Evolutionary conservation across 2,797 vertebrate species (phyloP).

Genomic region (Pantherophis vulpinus): DNA sequence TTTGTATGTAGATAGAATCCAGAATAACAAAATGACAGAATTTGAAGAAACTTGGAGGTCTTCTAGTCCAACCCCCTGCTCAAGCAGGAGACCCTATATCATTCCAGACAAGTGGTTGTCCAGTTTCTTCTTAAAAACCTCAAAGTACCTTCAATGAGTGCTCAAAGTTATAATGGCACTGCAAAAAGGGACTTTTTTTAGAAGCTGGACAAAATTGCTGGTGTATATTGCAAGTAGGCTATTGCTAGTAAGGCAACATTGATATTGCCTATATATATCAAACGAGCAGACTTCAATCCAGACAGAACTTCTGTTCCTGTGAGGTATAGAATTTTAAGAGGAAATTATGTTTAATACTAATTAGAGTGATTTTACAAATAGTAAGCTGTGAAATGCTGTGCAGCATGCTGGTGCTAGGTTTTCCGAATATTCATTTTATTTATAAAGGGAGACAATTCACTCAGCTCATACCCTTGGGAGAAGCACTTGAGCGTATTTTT

Average conservation of each 20-base stretch:
- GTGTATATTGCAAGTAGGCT: rapidly evolving
- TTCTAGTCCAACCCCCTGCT: neutral
- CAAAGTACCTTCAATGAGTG: neutral
- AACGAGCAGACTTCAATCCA: constrained; percentile 7
- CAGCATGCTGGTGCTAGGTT: neutral
- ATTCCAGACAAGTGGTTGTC: neutral
- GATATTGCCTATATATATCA: rapidly evolving
- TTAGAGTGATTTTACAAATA: constrained; percentile 63
- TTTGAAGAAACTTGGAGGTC: neutral
- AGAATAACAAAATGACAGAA: neutral
- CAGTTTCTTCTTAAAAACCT: neutral
- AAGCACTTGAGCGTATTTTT: neutral
- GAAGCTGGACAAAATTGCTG: neutral
- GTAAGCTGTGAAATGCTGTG: constrained; percentile 15
- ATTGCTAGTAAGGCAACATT: neutral
- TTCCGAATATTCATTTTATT: constrained; percentile 1
- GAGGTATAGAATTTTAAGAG: constrained; percentile 25
- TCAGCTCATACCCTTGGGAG: rapidly evolving
- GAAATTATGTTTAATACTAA: constrained; percentile 71
- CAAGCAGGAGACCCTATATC: neutral
- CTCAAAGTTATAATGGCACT: neutral
- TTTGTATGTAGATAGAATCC: neutral
- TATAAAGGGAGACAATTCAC: neutral
- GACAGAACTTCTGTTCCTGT: constrained; percentile 34
- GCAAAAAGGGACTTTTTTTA: neutral